Conservation (phyloP, 2,888 invertebrate genomes). For the Cantharis flavilabris region DNA sequence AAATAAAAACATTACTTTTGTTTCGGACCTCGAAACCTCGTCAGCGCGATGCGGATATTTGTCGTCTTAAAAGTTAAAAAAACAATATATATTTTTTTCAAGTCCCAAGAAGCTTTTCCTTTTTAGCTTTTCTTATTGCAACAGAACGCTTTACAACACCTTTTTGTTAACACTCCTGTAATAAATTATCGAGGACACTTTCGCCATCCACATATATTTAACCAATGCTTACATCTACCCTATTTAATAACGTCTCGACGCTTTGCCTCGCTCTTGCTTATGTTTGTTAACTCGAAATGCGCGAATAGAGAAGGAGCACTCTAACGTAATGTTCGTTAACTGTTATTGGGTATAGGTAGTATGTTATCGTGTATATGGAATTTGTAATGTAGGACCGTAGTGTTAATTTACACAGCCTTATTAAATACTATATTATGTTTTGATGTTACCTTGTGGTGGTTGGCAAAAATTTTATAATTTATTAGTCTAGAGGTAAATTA, state of each 20-base stretch:
- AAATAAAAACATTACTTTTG: neutral
- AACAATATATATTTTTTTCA: neutral
- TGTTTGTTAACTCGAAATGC: conserved; percentile 4
- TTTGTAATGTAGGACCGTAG: conserved; percentile 51
- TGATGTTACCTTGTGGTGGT: conserved; percentile 51
- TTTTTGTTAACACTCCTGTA: conserved; percentile 48
- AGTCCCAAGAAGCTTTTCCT: neutral
- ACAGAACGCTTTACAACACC: neutral
- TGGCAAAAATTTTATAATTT: conserved; percentile 51
- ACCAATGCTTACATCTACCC: conserved; percentile 36
- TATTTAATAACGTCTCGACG: conserved; percentile 15
- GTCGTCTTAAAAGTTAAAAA: neutral
- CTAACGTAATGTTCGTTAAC: conserved; percentile 16
- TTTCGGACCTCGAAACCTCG: neutral
- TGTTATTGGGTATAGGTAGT: conserved; percentile 48
- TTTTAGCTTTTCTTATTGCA: neutral
- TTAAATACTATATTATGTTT: conserved; percentile 58
- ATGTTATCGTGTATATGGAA: conserved; percentile 54
- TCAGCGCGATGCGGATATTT: neutral
- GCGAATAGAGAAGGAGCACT: conserved; percentile 22
- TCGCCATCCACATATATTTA: conserved; percentile 41
- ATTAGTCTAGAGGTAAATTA: conserved; percentile 46
- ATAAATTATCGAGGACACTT: conserved; percentile 50
- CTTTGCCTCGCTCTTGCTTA: conserved; percentile 17
- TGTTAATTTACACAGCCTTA: conserved; percentile 55